A percentile compares a stretch with the other conserved stretches of the same genome.
phyloP scores from a whole-genome alignment of 2,888 invertebrate species.

The Cheilosia soror region DNA sequence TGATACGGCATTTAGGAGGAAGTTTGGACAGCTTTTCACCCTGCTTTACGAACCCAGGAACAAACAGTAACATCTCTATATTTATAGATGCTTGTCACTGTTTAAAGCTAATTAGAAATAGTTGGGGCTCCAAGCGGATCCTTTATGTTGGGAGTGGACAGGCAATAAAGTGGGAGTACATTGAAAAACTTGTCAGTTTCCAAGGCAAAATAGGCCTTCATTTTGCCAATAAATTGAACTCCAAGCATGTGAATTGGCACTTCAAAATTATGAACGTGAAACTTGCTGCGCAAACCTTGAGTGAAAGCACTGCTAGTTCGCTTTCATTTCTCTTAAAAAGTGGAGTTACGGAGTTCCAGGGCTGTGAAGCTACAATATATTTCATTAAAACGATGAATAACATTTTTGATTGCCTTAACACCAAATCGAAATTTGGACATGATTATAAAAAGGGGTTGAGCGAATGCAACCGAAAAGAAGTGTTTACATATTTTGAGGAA shows the following conservation, averaged over 20 bases:
- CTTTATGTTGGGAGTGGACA: background rate
- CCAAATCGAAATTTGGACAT: background rate
- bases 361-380: no score
- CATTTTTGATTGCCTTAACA: conserved; percentile 16
- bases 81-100: conserved; percentile 31
- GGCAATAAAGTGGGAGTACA: background rate
- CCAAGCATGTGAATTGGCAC: conserved; percentile 1
- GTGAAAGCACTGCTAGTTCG: conserved; percentile 8
- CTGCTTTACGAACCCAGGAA: background rate
- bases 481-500: background rate
- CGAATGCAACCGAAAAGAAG: background rate
- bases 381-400: conserved; percentile 15
- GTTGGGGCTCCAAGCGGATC: background rate
- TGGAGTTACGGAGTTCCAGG: background rate
- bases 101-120: background rate
- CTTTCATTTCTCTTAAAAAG: conserved; percentile 1
- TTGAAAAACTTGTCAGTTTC: no score
- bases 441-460: background rate
- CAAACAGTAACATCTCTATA: background rate
- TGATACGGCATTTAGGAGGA: no score
- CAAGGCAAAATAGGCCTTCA: no score
- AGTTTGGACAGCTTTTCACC: no score
- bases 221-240: no score
- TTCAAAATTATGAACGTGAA: conserved; percentile 6
- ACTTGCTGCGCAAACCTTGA: conserved; percentile 14